Conservation (phyloP, 2,113 vertebrate species). For the Cochlearius cochlearius region DNA sequence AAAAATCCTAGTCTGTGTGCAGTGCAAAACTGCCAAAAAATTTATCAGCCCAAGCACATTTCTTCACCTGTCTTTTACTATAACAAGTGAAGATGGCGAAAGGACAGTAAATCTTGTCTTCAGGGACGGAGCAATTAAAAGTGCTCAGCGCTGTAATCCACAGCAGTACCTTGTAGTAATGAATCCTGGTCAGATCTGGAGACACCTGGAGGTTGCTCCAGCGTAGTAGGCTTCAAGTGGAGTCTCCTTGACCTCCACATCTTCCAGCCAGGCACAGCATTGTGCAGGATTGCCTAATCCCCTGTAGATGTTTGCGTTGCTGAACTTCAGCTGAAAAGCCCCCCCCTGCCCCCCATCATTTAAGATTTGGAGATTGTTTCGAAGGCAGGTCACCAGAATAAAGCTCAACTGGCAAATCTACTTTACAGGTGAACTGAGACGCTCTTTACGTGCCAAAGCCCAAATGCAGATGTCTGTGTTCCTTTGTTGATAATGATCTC, state of each 20-base stretch:
- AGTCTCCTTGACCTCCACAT: not conserved
- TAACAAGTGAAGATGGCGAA: not conserved
- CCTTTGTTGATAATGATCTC: constrained; percentile 4
- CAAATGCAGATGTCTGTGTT: not conserved
- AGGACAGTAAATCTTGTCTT: not conserved
- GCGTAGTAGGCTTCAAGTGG: not conserved
- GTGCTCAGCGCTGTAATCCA: not conserved
- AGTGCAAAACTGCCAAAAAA: constrained; percentile 18
- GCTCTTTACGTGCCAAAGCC: not conserved
- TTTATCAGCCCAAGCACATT: not conserved
- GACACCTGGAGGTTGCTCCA: not conserved
- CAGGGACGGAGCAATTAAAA: not conserved
- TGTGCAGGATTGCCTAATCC: not conserved
- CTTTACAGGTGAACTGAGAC: not conserved
- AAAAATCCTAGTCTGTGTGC: not conserved
- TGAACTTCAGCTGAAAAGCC: not conserved
- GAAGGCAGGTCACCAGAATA: not conserved
- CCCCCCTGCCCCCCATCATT: accelerated
- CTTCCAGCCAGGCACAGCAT: not conserved
- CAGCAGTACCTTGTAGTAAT: not conserved
- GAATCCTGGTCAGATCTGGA: not conserved
- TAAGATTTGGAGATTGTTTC: not conserved
- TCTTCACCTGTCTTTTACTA: constrained; percentile 14
- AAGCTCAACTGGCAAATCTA: not conserved
- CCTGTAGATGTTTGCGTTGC: not conserved